Evolutionary conservation across 1,140 invertebrate species (phyloP).

Genomic region (Trichonephila clavata): DNA sequence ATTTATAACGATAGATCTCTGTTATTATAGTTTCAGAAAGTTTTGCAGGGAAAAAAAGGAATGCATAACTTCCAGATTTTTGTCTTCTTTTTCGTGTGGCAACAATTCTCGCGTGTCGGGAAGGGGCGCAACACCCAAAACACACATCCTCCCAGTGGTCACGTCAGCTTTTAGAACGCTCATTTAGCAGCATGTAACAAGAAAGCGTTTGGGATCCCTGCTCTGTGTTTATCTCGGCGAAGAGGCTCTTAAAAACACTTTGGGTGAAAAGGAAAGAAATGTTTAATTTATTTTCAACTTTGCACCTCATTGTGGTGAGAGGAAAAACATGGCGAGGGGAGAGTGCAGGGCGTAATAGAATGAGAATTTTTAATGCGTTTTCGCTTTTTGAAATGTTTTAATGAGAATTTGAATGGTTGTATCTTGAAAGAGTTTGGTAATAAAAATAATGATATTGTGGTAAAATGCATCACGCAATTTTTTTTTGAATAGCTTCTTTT

Average conservation of each 20-base stretch:
- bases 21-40: not conserved
- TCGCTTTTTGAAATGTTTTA: no score
- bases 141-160: not conserved
- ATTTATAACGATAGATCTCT: not conserved
- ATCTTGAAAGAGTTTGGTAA: no score
- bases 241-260: not conserved
- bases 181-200: not conserved
- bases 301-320: no score
- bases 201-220: not conserved
- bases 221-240: not conserved
- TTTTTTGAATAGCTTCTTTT: no score
- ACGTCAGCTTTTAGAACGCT: not conserved
- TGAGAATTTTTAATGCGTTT: no score
- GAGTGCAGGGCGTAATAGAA: no score
- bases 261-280: no score
- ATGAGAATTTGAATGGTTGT: no score
- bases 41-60: not conserved
- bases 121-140: conserved; percentile 2
- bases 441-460: no score
- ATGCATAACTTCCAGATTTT: not conserved
- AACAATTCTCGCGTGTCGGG: not conserved
- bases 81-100: not conserved
- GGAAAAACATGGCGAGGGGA: no score
- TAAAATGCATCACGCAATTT: no score
- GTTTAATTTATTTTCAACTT: no score